These are phyloP conservation scores for Penaeus vannamei DNA, from an alignment of 1,140 invertebrate genomes.

Conservation along the genomic window DNA sequence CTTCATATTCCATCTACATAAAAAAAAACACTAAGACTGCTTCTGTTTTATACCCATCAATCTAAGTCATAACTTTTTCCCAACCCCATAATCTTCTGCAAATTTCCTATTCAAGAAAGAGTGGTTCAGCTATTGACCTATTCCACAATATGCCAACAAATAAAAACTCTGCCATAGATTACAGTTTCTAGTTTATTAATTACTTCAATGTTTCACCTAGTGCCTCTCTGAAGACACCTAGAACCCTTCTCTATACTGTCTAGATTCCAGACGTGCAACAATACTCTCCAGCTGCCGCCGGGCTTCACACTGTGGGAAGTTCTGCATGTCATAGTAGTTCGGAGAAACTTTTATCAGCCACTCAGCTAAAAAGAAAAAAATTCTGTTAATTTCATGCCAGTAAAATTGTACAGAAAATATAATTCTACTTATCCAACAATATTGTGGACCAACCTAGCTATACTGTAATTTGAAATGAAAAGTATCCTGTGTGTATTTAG, in stretches of 20 bases:
- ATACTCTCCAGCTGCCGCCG: constrained; percentile 91
- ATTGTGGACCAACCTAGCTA: not conserved
- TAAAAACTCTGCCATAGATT: no score
- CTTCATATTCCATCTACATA: no score
- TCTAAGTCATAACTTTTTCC: no score
- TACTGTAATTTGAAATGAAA: not conserved
- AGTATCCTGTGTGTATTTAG: not conserved
- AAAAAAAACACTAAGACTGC: no score
- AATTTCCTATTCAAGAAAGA: no score
- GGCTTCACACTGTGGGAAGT: constrained; percentile 98
- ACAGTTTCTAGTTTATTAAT: no score
- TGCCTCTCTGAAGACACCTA: constrained; percentile 69
- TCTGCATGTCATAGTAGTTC: constrained; percentile 97
- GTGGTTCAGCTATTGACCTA: no score
- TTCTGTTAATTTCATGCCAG: not conserved
- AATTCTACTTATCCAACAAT: not conserved
- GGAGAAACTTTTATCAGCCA: constrained; percentile 96
- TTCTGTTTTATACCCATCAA: no score
- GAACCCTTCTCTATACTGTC: constrained; percentile 90
- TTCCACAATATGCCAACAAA: no score
- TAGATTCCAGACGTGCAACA: constrained; percentile 86
- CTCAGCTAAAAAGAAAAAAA: constrained; percentile 79
- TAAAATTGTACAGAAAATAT: not conserved
- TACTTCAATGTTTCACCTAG: no score
- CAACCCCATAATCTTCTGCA: no score